Base-by-base conservation (phyloP, 2,113 vertebrate genomes). In the Conger conger region DNA sequence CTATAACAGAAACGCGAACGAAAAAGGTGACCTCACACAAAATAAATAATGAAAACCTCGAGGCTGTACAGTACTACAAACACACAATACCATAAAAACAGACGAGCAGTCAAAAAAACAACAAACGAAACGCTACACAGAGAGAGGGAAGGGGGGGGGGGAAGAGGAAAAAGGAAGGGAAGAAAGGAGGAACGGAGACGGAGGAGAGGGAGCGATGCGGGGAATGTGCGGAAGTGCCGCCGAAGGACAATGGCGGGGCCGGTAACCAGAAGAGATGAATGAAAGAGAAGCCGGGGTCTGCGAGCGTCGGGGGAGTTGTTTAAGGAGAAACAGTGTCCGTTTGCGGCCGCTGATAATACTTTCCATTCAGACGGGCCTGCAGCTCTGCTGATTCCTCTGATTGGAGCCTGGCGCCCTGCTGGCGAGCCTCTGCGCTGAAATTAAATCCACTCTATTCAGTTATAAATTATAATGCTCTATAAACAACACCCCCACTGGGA, bases 391-490 rank as follows among this genome's bases (percentile, higher is more conserved):
- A 97, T 97, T 96, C 96, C 95, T 96, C 97, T 97, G 97, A 98
- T 98, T 98, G 97, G 96, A 96, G 96, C 95, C 97, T 97, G 97
- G 97, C 97, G 97, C 97, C 97, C 97, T 96, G 96, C 97, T 97
- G 97, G 96, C 97, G 96, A 97, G 97, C 95, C 97, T 96, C 96
- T 95, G 94, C 95, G 90, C 95, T 97, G 97, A 98, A 99, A 99
- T 99, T 97, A 99, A 98, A 99, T 98, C 97, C 97, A 98, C 97
- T 98, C 97, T 97, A 96, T 96, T 97, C 97, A 97, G 97, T 98
- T 99, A 99, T 98, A 97, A 98, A 98, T 99, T 99, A 98, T 97
- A 97, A 98, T 97, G 97, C 96, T 98, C 97, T 97, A 97, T 97
- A 98, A 98, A 99, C 97, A 98, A 97, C 97, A 97, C 97, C 97